A percentile compares a stretch with the other conserved stretches of the same genome.
Conservation (phyloP, 2,888 invertebrate genomes). For the Hydropsyche betteni region DNA sequence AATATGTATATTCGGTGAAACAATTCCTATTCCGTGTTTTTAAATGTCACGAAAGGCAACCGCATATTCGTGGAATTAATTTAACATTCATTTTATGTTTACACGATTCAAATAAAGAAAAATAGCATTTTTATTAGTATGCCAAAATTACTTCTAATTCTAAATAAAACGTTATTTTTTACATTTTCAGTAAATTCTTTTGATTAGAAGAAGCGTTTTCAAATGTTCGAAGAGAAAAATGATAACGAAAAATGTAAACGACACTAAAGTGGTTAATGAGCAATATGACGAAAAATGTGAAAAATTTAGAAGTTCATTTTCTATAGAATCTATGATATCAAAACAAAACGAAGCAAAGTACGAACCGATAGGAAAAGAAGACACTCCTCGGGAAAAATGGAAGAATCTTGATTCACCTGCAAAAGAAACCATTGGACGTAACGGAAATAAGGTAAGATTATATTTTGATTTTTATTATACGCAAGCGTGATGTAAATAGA, state of each 20-base stretch:
- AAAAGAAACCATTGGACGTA: constrained; percentile 5
- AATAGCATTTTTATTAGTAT: neutral
- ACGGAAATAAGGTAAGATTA: constrained; percentile 23
- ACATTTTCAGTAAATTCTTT: neutral
- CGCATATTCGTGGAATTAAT: constrained; percentile 35
- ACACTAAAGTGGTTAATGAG: neutral
- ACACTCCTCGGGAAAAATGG: too few species aligned
- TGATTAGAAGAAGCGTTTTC: neutral
- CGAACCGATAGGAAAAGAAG: too few species aligned
- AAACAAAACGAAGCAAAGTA: neutral
- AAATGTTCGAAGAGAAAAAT: neutral
- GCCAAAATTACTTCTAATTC: neutral
- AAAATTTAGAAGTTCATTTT: constrained; percentile 24
- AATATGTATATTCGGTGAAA: neutral
- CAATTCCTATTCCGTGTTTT: constrained; percentile 25
- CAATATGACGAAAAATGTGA: constrained; percentile 12
- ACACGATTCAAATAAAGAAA: neutral
- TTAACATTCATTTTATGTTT: constrained; percentile 12
- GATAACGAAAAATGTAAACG: constrained; percentile 27
- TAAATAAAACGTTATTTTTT: neutral
- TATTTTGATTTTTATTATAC: neutral
- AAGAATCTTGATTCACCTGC: neutral
- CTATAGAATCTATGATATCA: constrained; percentile 25
- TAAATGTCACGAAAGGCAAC: constrained; percentile 15
- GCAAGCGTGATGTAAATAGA: too few species aligned